These are phyloP conservation scores for Lumbricus terrestris DNA, from an alignment of 2,888 invertebrate genomes.

Conservation along the genomic window DNA sequence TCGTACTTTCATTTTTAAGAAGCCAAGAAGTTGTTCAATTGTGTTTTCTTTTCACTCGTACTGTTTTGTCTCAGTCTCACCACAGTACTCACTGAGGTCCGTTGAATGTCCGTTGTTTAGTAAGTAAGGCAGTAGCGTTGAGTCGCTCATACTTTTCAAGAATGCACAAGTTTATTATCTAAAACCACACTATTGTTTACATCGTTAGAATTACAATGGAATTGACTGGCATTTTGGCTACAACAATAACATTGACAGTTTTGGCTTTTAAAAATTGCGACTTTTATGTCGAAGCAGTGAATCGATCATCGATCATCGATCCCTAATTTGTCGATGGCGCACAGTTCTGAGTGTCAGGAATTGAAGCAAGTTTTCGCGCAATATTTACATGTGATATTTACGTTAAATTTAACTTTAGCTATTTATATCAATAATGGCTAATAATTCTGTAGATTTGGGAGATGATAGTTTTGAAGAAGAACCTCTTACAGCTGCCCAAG, in stretches of 20 bases:
- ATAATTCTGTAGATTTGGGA: neutral
- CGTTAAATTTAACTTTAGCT: neutral
- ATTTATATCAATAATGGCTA: neutral
- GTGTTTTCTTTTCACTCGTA: neutral
- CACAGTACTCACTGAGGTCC: no score
- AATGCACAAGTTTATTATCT: neutral
- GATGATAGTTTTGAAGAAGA: constrained; percentile 14
- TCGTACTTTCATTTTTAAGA: neutral
- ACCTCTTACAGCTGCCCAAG: neutral
- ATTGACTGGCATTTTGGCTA: neutral
- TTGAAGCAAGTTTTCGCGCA: neutral
- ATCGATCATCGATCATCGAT: no score
- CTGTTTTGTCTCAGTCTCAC: no score
- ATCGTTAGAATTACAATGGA: neutral
- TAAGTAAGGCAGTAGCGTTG: neutral
- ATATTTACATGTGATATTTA: no score
- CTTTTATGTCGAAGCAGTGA: no score
- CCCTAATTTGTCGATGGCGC: neutral
- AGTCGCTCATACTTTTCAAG: neutral
- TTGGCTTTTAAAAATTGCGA: no score
- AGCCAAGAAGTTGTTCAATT: neutral
- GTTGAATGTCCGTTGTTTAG: neutral
- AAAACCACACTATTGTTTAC: neutral
- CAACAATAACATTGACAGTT: no score
- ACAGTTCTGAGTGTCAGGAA: neutral